These are phyloP conservation scores for Watsonalla binaria DNA, from an alignment of 2,888 invertebrate species.

Conservation along the genomic window DNA sequence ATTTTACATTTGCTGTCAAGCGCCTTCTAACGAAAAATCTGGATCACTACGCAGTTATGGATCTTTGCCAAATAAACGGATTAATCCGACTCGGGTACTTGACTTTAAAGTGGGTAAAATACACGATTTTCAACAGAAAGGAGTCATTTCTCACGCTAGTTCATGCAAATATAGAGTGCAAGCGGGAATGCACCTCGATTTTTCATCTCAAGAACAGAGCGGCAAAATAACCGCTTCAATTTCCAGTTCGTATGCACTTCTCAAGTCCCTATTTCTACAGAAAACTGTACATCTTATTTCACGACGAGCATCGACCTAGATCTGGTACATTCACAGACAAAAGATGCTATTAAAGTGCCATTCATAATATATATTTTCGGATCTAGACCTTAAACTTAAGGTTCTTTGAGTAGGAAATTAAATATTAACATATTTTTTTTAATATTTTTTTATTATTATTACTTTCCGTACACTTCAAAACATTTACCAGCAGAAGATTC, in stretches of 20 bases:
- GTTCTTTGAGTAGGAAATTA: no score
- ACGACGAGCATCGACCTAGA: slow-evolving; percentile 34
- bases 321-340: slow-evolving; percentile 6
- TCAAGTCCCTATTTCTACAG: slow-evolving; percentile 26
- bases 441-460: no score
- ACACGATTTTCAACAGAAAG: background rate
- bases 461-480: no score
- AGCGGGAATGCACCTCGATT: slow-evolving; percentile 3
- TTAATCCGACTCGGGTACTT: background rate
- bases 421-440: no score
- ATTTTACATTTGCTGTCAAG: no score
- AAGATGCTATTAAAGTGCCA: slow-evolving; percentile 16
- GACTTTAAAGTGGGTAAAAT: background rate
- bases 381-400: no score
- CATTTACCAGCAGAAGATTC: no score
- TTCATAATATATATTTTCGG: background rate
- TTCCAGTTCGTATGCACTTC: slow-evolving; percentile 20
- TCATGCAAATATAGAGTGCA: background rate
- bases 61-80: background rate
- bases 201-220: slow-evolving; percentile 13
- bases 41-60: no score
- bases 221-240: slow-evolving; percentile 17
- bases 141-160: background rate
- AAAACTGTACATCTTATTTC: slow-evolving; percentile 33
- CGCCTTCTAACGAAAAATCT: no score